Evolutionary conservation across 2,888 invertebrate species (phyloP), one percentile per base, ranked within the genome.

Genomic region (Leucozona laternaria): DNA sequence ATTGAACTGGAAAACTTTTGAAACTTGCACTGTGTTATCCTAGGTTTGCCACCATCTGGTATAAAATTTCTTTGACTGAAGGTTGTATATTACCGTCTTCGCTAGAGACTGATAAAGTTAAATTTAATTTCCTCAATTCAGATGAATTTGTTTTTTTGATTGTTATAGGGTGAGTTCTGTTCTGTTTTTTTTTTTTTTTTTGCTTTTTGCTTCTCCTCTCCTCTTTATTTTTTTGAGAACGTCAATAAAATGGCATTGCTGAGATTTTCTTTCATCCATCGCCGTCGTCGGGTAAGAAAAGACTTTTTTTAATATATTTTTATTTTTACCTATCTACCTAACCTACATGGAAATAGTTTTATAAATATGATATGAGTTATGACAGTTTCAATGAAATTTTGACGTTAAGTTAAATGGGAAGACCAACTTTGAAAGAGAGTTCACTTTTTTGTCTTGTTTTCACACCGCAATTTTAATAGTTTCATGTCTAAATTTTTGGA

Each of bases 91-190:
- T 72, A 50, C 58, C 58, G 55, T 66, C 31, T 64, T 53, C 53
- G 22, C 66, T 31, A 20, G 76, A 80, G 76, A 79, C 84, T 71
- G 84, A 84, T 80, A 84, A 84, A 84, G 84, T 84, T 84, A 79
- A 84, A 84, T 84, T 84, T 84, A 84, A 84, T 84, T 84, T 79
- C 79, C 34, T 84, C 73, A 79, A 66, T 73, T 83, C 73, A 64
- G 50, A 68, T 70, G 70, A 70, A 66, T 80, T 75, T 80, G 60
- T 75, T 79, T 66, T 66, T 79, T 62, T 60, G 68, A 68, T 62
- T 73, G 73, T 53, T 66, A 53, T 20, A 37, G 45, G 22, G 8
- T 43, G n/a, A 70, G 43, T 34, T 34, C 8, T n/a, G n/a, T n/a
- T n/a, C n/a, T n/a, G n/a, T 43, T 75, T 68, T 28, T 5, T 31